Evolutionary conservation across 1,140 invertebrate species (phyloP), one percentile per base, ranked within the genome.

Genomic region (Lycorma delicatula): DNA sequence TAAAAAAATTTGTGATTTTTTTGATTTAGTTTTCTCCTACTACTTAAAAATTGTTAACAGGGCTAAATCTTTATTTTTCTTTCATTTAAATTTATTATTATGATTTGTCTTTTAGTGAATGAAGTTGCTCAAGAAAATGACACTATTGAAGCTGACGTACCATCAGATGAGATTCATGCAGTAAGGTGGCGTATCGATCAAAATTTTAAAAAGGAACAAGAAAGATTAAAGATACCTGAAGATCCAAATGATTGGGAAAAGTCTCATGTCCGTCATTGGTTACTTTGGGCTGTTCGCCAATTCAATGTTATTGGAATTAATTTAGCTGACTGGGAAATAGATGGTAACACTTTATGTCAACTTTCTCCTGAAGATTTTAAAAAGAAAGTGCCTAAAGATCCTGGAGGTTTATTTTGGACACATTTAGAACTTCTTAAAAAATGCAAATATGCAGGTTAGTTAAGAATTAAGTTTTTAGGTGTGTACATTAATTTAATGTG

Each of bases 391-490:
- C 89, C 90, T 1, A 77, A 79, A 13, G 92, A 97, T 74, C 85
- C 85, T 1, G 82, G 84, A n/a, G 90, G 93, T 69, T 72, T 93
- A 3, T 95, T 97, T 70, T 95, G 92, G 92, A 96, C 91, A 1
- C 93, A 97, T 76, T 79, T 95, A 44, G 91, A 96, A 72, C 74
- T 97, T 27, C 74, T 97, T 0, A 78, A 87, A 60, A 92, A 93
- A 70, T 94, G 89, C 74, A 91, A 93, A 79, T 91, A 93, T 75
- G 90, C 95, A 53, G 89, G 88, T 91, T 72, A 72, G 80, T 66
- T 7, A 29, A 3, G 23, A 13, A 23, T n/a, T n/a, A n/a, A 93
- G 79, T 91, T 93, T 75, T 89, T 95, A 54, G 89, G 88, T 91
- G 72, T 73, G 81, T 67, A 6, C 36, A 3, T 27, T 18, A 23